Percentiles rank a stretch among this genome's conserved stretches.
Conservation (phyloP, 1,140 invertebrate genomes). For the Planococcus citri region DNA sequence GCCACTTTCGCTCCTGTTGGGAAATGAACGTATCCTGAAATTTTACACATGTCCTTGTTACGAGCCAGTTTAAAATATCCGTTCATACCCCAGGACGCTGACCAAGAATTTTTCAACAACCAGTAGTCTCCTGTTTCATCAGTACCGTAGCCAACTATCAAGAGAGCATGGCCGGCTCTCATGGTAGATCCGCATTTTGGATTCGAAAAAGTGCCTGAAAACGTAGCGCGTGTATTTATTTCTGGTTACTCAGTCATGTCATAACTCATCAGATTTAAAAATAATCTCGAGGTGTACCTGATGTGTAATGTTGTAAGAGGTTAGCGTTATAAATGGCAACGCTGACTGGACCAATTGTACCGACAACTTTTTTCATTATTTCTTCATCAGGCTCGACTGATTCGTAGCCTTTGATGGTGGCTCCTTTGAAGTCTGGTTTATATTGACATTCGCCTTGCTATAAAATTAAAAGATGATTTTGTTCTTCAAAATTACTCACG, state of each 20-base stretch:
- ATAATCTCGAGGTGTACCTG: too few relatives aligned
- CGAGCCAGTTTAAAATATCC: constrained; percentile 85
- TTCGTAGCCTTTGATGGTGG: constrained; percentile 68
- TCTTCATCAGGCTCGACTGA: constrained; percentile 61
- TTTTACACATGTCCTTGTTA: constrained; percentile 82
- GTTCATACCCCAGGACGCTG: constrained; percentile 62
- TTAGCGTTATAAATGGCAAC: constrained; percentile 74
- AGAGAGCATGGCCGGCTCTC: constrained; percentile 75
- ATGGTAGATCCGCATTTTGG: constrained; percentile 48
- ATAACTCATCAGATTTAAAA: too few relatives aligned
- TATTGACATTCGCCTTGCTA: constrained; percentile 50
- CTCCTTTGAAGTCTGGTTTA: constrained; percentile 58
- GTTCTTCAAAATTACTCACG: too few relatives aligned
- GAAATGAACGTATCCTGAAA: too few relatives aligned
- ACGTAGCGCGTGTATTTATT: too few relatives aligned
- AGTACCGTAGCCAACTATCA: constrained; percentile 71
- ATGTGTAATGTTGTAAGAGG: too few relatives aligned
- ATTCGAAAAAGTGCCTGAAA: too few relatives aligned
- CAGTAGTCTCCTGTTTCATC: constrained; percentile 56
- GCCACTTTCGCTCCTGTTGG: too few relatives aligned
- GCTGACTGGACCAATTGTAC: constrained; percentile 61
- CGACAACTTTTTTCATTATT: constrained; percentile 56
- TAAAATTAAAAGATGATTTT: too few relatives aligned
- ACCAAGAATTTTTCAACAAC: constrained; percentile 80
- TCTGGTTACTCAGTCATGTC: too few relatives aligned